Conservation (phyloP, 1,140 invertebrate genomes). For the Meloidogyne floridensis region DNA sequence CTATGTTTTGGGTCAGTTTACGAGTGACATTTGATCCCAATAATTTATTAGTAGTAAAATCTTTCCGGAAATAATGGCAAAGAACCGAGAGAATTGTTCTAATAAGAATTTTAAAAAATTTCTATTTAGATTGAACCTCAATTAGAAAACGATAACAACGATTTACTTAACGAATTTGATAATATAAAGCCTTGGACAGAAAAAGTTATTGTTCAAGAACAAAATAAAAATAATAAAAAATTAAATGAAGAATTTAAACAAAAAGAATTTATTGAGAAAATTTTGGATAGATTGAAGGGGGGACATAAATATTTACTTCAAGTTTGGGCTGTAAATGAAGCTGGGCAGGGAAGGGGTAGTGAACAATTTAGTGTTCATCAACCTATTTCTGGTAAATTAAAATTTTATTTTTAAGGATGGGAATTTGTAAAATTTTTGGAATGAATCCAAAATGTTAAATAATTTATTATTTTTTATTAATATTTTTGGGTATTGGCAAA, state of each 20-base stretch:
- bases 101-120: no score
- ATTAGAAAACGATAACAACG: constrained; percentile 27
- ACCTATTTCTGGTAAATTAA: constrained; percentile 19
- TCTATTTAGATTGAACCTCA: constrained; percentile 11
- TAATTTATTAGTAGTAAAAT: background rate
- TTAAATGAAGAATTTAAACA: background rate
- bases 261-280: constrained; percentile 7
- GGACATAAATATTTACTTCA: constrained; percentile 53
- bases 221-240: background rate
- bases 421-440: background rate
- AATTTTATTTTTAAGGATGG: background rate
- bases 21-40: background rate
- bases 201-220: constrained; percentile 36
- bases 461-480: no score
- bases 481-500: no score
- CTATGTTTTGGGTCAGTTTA: background rate
- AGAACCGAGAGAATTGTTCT: background rate
- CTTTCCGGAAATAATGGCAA: no score
- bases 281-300: constrained; percentile 57
- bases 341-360: constrained; percentile 36
- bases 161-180: background rate
- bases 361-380: background rate
- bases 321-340: constrained; percentile 60
- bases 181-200: constrained; percentile 48
- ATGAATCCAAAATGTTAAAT: constrained; percentile 12